Percentiles rank a stretch among this genome's conserved stretches.
These are phyloP conservation scores for Alligator sinensis DNA, from an alignment of 2,113 vertebrate species.

Conservation along the genomic window DNA sequence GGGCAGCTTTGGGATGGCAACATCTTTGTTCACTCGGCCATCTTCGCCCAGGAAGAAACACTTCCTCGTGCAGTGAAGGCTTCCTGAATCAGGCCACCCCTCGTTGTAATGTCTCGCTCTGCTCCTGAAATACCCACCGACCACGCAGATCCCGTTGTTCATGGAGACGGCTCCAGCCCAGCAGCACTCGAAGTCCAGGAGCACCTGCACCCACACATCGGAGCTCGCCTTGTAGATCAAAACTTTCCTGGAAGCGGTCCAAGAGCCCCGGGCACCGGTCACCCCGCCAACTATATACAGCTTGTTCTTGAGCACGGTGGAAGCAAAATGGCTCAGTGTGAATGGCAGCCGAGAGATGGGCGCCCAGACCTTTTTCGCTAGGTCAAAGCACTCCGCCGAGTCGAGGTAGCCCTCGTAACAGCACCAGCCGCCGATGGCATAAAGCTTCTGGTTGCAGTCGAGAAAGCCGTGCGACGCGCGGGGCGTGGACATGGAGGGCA, in stretches of 20 bases:
- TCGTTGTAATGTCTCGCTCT: not conserved
- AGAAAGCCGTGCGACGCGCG: constrained; percentile 83
- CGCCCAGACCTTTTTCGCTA: constrained; percentile 56
- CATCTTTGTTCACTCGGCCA: not conserved
- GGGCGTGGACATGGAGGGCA: constrained; percentile 78
- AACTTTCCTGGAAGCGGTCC: constrained; percentile 82
- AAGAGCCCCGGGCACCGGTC: constrained; percentile 23
- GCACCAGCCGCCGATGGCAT: constrained; percentile 84
- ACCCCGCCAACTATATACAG: constrained; percentile 85
- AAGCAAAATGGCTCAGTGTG: constrained; percentile 81
- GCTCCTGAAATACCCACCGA: constrained; percentile 78
- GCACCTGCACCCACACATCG: constrained; percentile 81
- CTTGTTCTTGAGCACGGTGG: constrained; percentile 74
- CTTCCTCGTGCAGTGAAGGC: not conserved
- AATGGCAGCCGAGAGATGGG: constrained; percentile 74
- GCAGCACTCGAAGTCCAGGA: constrained; percentile 78
- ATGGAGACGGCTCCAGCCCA: constrained; percentile 84
- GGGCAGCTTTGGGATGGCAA: constrained; percentile 80
- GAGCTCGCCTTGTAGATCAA: constrained; percentile 83
- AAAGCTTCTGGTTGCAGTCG: constrained; percentile 77
- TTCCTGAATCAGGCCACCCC: not conserved
- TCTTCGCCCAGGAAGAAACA: constrained; percentile 13
- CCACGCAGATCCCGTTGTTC: constrained; percentile 83
- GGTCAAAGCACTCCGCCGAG: constrained; percentile 80
- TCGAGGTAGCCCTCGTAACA: constrained; percentile 75